A percentile compares a stretch with the other conserved stretches of the same genome.
phyloP scores from a whole-genome alignment of 2,797 vertebrate species.

The Botia kubotai region DNA sequence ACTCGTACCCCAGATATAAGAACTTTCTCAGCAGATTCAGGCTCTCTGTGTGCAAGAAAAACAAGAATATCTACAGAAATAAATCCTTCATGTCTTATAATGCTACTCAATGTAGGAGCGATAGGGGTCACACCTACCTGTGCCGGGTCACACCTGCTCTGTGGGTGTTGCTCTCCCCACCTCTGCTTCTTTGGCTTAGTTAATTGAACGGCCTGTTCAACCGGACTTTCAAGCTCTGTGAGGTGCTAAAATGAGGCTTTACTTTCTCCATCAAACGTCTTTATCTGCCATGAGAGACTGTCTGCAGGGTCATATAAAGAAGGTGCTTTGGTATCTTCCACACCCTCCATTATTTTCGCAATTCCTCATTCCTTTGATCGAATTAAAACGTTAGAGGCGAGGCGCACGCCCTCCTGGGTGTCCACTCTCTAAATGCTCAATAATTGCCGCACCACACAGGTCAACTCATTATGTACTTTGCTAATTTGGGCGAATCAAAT shows the following conservation, averaged over 20 bases:
- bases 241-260: conserved; percentile 55
- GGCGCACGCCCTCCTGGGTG: neutral
- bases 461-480: neutral
- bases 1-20: too few species aligned
- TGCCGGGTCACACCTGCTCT: too few species aligned
- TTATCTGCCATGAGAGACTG: conserved; percentile 4
- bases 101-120: neutral
- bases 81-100: neutral
- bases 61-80: neutral
- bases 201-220: conserved; percentile 46
- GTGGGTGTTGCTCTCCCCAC: conserved; percentile 15
- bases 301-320: neutral
- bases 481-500: neutral
- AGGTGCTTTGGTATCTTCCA: conserved; percentile 9
- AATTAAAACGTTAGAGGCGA: conserved; percentile 25
- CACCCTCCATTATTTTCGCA: conserved; percentile 24
- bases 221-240: conserved; percentile 47
- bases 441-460: neutral
- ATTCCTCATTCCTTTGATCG: conserved; percentile 14
- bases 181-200: conserved; percentile 34
- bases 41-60: neutral
- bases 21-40: neutral
- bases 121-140: too few species aligned
- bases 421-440: neutral
- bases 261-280: conserved; percentile 30